These are phyloP conservation scores for Leptinotarsa undecemlineata DNA, from an alignment of 1,140 invertebrate species.

Conservation along the genomic window DNA sequence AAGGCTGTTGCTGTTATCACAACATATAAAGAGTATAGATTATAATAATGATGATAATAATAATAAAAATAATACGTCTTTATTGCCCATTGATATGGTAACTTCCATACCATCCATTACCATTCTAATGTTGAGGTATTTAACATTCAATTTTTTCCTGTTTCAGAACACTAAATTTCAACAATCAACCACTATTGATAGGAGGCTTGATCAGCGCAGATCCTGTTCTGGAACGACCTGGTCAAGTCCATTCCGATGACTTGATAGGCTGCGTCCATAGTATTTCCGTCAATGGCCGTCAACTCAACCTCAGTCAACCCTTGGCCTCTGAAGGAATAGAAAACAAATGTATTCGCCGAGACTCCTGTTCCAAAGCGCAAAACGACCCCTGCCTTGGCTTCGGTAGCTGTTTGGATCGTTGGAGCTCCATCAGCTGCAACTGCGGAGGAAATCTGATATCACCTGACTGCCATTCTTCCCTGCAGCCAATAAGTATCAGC, in stretches of 20 bases:
- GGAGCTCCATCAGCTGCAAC: slow-evolving; percentile 73
- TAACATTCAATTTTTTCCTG: not conserved
- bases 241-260: slow-evolving; percentile 88
- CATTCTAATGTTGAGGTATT: no score
- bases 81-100: no score
- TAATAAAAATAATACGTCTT: no score
- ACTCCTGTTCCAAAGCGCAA: slow-evolving; percentile 59
- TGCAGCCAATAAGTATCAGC: slow-evolving; percentile 78
- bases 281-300: slow-evolving; percentile 81
- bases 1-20: no score
- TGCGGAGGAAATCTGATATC: slow-evolving; percentile 72
- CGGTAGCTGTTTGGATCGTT: slow-evolving; percentile 80
- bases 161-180: slow-evolving; percentile 85
- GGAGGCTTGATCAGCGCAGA: slow-evolving; percentile 84
- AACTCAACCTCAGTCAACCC: slow-evolving; percentile 78
- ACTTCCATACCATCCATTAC: no score
- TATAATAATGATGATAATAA: no score
- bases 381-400: slow-evolving; percentile 65
- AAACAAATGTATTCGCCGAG: slow-evolving; percentile 73
- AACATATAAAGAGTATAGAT: no score
- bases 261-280: slow-evolving; percentile 92
- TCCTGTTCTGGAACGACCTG: slow-evolving; percentile 81
- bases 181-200: slow-evolving; percentile 82
- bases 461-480: slow-evolving; percentile 75
- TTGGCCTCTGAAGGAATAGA: slow-evolving; percentile 72